These are phyloP conservation scores for Ylistrum balloti DNA, from an alignment of 1,140 invertebrate genomes.

Conservation along the genomic window DNA sequence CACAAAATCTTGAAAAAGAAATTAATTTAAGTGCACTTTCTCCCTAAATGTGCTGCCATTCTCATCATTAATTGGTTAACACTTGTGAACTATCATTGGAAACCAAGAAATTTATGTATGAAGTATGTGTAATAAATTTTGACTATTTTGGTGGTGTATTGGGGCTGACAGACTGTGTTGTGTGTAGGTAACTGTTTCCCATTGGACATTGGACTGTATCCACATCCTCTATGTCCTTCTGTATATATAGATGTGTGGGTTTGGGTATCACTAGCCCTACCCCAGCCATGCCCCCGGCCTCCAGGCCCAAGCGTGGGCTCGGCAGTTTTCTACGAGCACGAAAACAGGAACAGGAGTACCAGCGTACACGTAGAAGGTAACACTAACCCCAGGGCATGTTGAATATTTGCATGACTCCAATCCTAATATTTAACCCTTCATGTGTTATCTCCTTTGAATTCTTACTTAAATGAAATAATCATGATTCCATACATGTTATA, in stretches of 20 bases:
- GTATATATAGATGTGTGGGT: slow-evolving; percentile 50
- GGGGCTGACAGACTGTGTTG: background rate
- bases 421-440: background rate
- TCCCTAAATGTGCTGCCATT: too few relatives aligned
- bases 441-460: background rate
- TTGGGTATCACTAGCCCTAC: slow-evolving; percentile 49
- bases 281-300: slow-evolving; percentile 20
- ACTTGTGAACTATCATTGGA: too few relatives aligned
- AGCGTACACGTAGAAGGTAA: slow-evolving; percentile 42
- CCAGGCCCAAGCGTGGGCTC: slow-evolving; percentile 57
- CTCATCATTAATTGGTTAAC: too few relatives aligned
- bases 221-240: background rate
- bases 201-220: background rate
- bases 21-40: too few relatives aligned
- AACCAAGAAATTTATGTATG: too few relatives aligned
- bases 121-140: too few relatives aligned
- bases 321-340: slow-evolving; percentile 60
- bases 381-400: background rate
- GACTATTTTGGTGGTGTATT: background rate
- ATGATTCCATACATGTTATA: background rate
- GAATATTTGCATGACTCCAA: background rate
- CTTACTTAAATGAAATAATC: too few relatives aligned
- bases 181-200: slow-evolving; percentile 8
- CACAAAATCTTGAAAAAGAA: too few relatives aligned
- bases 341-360: slow-evolving; percentile 61